Evolutionary conservation across 2,113 vertebrate genomes (phyloP), one percentile per base, ranked within the genome.

Genomic region (Morone chrysops): DNA sequence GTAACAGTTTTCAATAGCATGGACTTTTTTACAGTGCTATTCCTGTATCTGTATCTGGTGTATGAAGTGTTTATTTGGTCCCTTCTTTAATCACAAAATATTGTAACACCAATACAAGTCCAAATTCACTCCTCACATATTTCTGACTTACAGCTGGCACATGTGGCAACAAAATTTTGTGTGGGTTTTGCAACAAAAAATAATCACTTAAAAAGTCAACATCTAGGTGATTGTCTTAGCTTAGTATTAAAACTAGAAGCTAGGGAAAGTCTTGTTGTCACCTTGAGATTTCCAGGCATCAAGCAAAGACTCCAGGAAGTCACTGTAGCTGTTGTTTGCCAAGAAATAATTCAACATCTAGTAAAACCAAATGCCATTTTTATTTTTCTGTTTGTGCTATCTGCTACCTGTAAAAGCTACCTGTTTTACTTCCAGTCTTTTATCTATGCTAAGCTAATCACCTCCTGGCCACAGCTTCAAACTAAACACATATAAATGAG

Each of bases 11-110:
- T 59, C 38, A 63, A 70, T 22, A 22, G 48, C 63, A 18, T 41
- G 4, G 3, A 41, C n/a, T 41, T 57, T 73, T 66, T 48, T 54
- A 22, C 16, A 70, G 40, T 38, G 22, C 61, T 68, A 18, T 47
- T 53, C 14, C 4, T 67, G 48, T 65, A 14, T 74, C 43, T 59
- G 40, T 57, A 20, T 70, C 74, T 66, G 50, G n/a, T 47, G 36
- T 41, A 57, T 63, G 4, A 25, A 11, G 20, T 62, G 20, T 68
- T 20, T 60, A 50, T 62, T 71, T 67, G 22, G 45, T 22, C 25
- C 20, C 38, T 9, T 69, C 7, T 41, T 74, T 57, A 22, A 25
- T 63, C 41, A 13, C 11, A 45, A 20, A 66, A 61, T 43, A 18
- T 56, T 57, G 20, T 7, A 9, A 48, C n/a, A 45, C 13, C 38